A percentile compares a stretch with the other conserved stretches of the same genome.
phyloP scores from a whole-genome alignment of 2,113 vertebrate species.

The Phocoena phocoena region DNA sequence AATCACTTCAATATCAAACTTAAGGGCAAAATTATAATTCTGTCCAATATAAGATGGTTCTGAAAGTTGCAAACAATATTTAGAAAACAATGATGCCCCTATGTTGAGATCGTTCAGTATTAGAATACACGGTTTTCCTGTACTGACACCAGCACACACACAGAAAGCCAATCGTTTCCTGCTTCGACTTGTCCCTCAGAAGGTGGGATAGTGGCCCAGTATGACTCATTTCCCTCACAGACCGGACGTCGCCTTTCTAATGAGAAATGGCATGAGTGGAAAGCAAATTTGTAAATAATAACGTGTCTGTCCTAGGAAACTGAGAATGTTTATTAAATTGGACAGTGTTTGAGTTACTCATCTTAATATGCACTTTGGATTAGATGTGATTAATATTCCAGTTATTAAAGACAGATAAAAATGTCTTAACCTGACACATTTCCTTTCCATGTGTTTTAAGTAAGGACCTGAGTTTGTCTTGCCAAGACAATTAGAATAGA shows the following conservation, averaged over 20 bases:
- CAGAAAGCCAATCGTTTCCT: neutral
- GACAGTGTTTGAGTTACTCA: conserved; percentile 15
- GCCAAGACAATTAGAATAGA: neutral
- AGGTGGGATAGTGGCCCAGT: neutral
- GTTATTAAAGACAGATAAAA: neutral
- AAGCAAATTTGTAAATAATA: conserved; percentile 39
- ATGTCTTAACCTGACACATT: conserved; percentile 7
- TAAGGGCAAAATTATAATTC: neutral
- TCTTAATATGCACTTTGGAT: neutral
- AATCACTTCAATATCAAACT: conserved; percentile 1
- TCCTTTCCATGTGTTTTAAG: neutral
- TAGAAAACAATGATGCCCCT: neutral
- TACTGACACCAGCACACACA: neutral
- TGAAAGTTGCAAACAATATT: conserved; percentile 17
- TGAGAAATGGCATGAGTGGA: neutral
- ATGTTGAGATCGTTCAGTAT: neutral
- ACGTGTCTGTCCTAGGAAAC: neutral
- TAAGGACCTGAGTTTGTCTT: neutral
- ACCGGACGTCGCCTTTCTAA: neutral
- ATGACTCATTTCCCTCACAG: conserved; percentile 53
- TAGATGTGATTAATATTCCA: conserved; percentile 20
- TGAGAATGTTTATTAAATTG: neutral
- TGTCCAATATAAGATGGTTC: neutral
- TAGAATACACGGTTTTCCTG: neutral
- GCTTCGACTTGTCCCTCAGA: conserved; percentile 16